Evolutionary conservation across 2,113 vertebrate genomes (phyloP), one percentile per base, ranked within the genome.

Genomic region (Platanista minor): DNA sequence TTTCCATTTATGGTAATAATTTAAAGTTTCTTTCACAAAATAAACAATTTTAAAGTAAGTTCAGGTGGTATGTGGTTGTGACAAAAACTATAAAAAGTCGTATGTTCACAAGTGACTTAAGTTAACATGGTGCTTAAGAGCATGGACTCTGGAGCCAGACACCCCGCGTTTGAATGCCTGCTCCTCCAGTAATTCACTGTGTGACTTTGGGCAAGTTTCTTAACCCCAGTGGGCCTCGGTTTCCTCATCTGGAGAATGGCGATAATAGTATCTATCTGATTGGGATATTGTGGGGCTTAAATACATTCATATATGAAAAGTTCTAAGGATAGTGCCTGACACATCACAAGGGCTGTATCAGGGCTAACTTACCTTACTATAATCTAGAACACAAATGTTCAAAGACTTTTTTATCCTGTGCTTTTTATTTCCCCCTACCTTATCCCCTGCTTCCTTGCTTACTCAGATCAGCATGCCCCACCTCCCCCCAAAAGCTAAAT

Each of bases 1-100:
- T 61, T 91, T 75, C 36, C 52, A 33, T 72, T 85, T 81, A 82
- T 46, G 6, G 43, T n/a, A 67, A n/a, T 81, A 46, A 72, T 54
- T 91, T 94, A 64, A 87, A 90, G 29, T 67, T 31, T 72, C n/a
- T 52, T 94, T 92, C 96, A 57, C 54, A 87, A 54, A 92, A 83
- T 87, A 64, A 95, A 78, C 3, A 46, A 18, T 49, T 90, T 85
- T 59, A 89, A 94, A 96, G 21, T 18, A 82, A 77, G 17, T 80
- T 91, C 31, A 91, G 17, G 29, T 90, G n/a, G 31, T 62, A 14
- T 27, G 27, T 49, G 21, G 8, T 46, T 86, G 4, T 66, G 52
- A 52, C 29, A 81, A 27, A 95, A 80, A n/a, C 15, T 71, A 3
- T 88, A 23, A 80, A 80, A 87, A 81, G 21, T 88, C 14, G 3